Percentiles rank a stretch among this genome's conserved stretches.
Conservation (phyloP, 2,888 invertebrate genomes). For the Graphium colonna region DNA sequence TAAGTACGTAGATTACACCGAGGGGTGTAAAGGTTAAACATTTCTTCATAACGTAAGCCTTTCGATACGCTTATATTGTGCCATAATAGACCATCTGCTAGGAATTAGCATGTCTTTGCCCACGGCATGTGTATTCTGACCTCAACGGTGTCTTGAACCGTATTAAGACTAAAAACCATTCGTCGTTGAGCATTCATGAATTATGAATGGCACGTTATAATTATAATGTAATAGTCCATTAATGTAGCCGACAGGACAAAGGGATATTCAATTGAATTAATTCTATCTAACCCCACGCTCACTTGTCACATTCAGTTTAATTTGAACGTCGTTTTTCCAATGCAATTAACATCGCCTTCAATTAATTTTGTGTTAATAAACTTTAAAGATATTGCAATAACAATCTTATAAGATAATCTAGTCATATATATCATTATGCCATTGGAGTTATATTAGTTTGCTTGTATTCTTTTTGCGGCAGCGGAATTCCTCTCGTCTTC, state of each 20-base stretch:
- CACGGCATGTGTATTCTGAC: not conserved
- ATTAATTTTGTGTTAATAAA: no score
- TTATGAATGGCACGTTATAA: constrained; percentile 18
- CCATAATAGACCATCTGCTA: no score
- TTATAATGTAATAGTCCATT: constrained; percentile 18
- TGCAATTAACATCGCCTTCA: not conserved
- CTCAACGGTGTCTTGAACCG: not conserved
- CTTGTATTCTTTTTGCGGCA: not conserved
- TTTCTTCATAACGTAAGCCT: no score
- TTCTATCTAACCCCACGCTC: constrained; percentile 7
- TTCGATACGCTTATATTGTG: no score
- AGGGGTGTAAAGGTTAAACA: no score
- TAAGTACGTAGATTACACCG: no score
- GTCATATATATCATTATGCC: not conserved
- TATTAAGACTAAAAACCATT: constrained; percentile 21
- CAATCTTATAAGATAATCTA: no score
- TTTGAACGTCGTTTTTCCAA: constrained; percentile 3
- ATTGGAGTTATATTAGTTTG: not conserved
- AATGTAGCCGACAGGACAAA: constrained; percentile 20
- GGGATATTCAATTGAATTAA: constrained; percentile 18
- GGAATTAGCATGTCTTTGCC: not conserved
- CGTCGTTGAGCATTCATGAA: constrained; percentile 13
- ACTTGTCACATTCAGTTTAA: constrained; percentile 2
- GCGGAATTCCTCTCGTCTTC: not conserved
- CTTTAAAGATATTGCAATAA: no score